Evolutionary conservation across 2,888 invertebrate genomes (phyloP).

Genomic region (Hypselothyrea guttata): DNA sequence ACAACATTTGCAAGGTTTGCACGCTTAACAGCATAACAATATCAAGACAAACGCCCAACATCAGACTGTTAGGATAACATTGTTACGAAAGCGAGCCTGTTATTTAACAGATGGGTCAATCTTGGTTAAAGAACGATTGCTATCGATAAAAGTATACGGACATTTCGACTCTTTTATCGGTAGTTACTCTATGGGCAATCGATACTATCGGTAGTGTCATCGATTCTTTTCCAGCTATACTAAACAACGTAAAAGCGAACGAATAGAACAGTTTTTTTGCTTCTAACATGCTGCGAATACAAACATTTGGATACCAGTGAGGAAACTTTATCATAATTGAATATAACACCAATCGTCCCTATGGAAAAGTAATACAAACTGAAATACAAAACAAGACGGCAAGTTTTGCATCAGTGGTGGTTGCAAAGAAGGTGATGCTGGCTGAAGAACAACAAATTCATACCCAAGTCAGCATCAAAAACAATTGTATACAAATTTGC

Average conservation of each 20-base stretch:
- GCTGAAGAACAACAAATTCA: background rate
- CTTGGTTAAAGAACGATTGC: too few relatives aligned
- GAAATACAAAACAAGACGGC: conserved; percentile 37
- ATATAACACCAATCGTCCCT: too few relatives aligned
- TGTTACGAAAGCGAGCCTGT: too few relatives aligned
- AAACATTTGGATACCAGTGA: background rate
- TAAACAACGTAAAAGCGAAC: conserved; percentile 47
- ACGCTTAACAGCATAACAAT: too few relatives aligned
- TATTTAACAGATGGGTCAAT: too few relatives aligned
- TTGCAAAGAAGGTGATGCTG: conserved; percentile 5
- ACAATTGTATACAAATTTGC: conserved; percentile 26
- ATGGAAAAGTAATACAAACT: background rate
- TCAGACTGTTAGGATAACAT: too few relatives aligned
- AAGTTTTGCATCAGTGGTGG: conserved; percentile 25
- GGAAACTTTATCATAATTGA: background rate
- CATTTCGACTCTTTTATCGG: too few relatives aligned
- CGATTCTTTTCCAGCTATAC: conserved; percentile 39
- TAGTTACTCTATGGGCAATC: background rate
- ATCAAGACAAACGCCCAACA: too few relatives aligned
- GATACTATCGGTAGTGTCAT: conserved; percentile 20
- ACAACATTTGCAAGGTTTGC: too few relatives aligned
- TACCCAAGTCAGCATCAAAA: conserved; percentile 12
- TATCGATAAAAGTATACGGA: too few relatives aligned
- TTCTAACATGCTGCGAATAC: conserved; percentile 19
- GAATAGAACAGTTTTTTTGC: conserved; percentile 39